Base-by-base conservation (phyloP, 1,140 invertebrate genomes). In the Sitobion miscanthi region DNA sequence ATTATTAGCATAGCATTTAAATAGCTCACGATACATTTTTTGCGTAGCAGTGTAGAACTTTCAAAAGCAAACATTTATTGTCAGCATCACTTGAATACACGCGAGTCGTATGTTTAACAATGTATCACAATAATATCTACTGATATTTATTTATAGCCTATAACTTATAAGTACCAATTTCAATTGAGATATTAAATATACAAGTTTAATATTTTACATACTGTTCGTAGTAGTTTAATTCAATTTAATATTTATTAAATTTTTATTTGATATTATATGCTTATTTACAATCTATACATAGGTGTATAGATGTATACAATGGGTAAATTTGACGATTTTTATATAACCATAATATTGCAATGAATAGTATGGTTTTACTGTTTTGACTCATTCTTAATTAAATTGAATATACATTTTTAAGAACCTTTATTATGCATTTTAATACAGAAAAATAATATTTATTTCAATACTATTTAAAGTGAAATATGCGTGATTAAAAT, bases 1-100 rank as follows among this genome's bases (percentile, higher is more conserved):
- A 88, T 88, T 88, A 88, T 88, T 88, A 88, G 87, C 30, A 54
- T 88, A 88, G 87, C 47, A 54, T 49, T 88, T 52, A 88, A 88
- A 88, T 88, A 88, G 87, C 87, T 88, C 87, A 88, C 87, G 2
- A 45, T 88, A 88, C 87, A 45, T 88, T 88, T 54, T 52, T 88
- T 49, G 42, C 49, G 87, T 49, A 88, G 87, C 87, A 52, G 42
- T 21, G 87, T 49, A 88, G 87, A n/a, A 52, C n/a, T 88, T 88
- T 88, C 87, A 52, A 88, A 88, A 88, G 47, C 87, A 52, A 88
- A 88, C 7, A 35, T 54, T 88, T 54, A 49, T 54, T 35, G 87
- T 88, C n/a, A 54, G 6, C 47, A 88, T 88, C n/a, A 88, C 35
- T 38, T 38, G 20, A 52, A 88, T 35, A 35, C 30, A 20, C n/a